Evolutionary conservation across 2,797 vertebrate genomes (phyloP).

Genomic region (Sebastiscus albofasciatus): DNA sequence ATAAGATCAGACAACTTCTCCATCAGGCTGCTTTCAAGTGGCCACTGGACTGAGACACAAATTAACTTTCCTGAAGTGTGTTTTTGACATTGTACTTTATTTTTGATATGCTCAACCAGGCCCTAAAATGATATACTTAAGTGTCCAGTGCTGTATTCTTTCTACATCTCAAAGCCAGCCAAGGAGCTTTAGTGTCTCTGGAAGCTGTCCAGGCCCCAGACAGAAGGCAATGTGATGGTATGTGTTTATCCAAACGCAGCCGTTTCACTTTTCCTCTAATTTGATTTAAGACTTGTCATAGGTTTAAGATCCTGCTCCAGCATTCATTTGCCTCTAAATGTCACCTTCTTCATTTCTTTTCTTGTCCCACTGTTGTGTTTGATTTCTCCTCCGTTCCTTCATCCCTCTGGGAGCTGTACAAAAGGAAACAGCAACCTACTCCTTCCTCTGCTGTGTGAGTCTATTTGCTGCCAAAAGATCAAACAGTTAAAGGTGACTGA

Average conservation of each 20-base stretch:
- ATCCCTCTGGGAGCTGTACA: slow-evolving; percentile 9
- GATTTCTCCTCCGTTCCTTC: slow-evolving; percentile 18
- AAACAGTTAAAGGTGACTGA: slow-evolving; percentile 46
- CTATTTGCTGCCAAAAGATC: slow-evolving; percentile 36
- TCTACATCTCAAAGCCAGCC: slow-evolving; percentile 46
- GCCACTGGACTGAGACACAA: slow-evolving; percentile 40
- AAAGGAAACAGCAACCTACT: slow-evolving; percentile 32
- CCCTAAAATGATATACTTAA: slow-evolving; percentile 63
- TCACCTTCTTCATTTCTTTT: slow-evolving; percentile 7
- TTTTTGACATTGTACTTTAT: slow-evolving; percentile 63
- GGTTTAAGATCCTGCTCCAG: slow-evolving; percentile 47
- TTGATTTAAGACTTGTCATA: slow-evolving; percentile 62
- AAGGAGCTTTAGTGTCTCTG: slow-evolving; percentile 65
- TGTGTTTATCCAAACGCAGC: slow-evolving; percentile 72
- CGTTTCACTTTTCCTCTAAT: slow-evolving; percentile 61
- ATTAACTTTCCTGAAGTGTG: slow-evolving; percentile 54
- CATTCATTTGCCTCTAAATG: slow-evolving; percentile 36
- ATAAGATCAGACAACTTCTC: slow-evolving; percentile 33
- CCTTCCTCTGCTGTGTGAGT: slow-evolving; percentile 29
- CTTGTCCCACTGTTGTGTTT: slow-evolving; percentile 15
- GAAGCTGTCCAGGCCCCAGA: slow-evolving; percentile 69
- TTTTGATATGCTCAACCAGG: slow-evolving; percentile 60
- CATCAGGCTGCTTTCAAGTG: slow-evolving; percentile 42
- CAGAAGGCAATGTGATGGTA: slow-evolving; percentile 59
- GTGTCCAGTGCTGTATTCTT: slow-evolving; percentile 45